Conservation (phyloP, 2,888 invertebrate genomes). For the Cepaea hortensis region DNA sequence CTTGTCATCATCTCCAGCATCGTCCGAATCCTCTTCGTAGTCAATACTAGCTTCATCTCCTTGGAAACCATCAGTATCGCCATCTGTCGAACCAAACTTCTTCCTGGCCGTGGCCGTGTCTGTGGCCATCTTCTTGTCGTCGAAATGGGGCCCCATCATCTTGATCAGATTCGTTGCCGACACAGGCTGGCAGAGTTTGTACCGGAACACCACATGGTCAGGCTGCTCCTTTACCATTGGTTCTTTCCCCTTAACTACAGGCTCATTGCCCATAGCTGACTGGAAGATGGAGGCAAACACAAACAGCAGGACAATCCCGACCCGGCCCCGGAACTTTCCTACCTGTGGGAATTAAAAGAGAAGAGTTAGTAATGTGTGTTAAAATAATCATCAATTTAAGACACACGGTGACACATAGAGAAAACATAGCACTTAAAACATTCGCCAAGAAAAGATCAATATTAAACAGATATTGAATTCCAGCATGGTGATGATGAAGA, state of each 20-base stretch:
- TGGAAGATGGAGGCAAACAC: conserved; percentile 27
- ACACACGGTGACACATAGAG: no score
- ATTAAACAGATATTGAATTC: no score
- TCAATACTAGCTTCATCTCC: conserved; percentile 48
- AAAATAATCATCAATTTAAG: not conserved
- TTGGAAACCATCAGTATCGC: conserved; percentile 32
- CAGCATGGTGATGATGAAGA: no score
- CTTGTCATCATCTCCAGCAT: not conserved
- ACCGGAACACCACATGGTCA: conserved; percentile 53
- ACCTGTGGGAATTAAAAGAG: conserved; percentile 7
- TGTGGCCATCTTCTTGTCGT: conserved; percentile 61
- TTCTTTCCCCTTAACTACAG: no score
- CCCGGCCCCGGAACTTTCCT: not conserved
- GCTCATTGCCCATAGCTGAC: conserved; percentile 31
- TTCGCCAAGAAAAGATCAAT: no score
- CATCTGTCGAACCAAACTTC: not conserved
- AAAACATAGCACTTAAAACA: no score
- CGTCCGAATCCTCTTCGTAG: not conserved
- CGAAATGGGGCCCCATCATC: conserved; percentile 63
- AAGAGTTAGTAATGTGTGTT: not conserved
- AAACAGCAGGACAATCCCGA: conserved; percentile 31
- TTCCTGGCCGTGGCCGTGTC: conserved; percentile 57
- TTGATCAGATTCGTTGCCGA: conserved; percentile 56
- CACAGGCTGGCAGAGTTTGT: conserved; percentile 58
- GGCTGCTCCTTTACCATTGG: conserved; percentile 46